Conservation (phyloP, 2,888 invertebrate genomes). For the Podabrus alpinus region DNA sequence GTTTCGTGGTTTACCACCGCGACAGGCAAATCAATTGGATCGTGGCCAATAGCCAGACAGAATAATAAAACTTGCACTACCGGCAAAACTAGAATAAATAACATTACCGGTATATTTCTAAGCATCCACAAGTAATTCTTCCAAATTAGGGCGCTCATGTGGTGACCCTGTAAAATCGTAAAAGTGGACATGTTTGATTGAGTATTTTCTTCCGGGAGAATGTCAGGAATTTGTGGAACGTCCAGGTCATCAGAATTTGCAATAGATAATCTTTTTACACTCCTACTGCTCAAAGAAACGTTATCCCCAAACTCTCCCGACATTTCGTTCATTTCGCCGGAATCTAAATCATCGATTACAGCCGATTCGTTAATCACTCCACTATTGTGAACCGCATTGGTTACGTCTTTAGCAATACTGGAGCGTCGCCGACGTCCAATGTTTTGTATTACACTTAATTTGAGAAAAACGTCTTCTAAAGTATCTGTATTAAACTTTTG, state of each 20-base stretch:
- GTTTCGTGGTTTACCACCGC: conserved; percentile 84
- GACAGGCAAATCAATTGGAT: conserved; percentile 75
- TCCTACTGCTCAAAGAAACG: conserved; percentile 75
- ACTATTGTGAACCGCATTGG: conserved; percentile 66
- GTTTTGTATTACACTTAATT: conserved; percentile 79
- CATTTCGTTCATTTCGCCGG: conserved; percentile 76
- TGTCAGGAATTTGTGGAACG: conserved; percentile 56
- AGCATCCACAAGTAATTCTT: conserved; percentile 87
- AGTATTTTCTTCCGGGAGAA: conserved; percentile 67
- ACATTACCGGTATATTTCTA: conserved; percentile 80
- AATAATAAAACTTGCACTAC: conserved; percentile 85
- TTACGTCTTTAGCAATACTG: conserved; percentile 77
- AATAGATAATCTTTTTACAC: conserved; percentile 50
- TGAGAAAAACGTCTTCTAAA: conserved; percentile 80
- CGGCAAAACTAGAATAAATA: conserved; percentile 85
- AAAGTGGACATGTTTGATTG: conserved; percentile 59
- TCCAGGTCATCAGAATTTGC: background rate
- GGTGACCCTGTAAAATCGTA: conserved; percentile 6
- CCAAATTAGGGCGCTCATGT: conserved; percentile 81
- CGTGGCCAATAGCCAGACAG: conserved; percentile 87
- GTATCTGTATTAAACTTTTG: conserved; percentile 73
- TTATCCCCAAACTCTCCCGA: conserved; percentile 89
- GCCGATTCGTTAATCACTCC: conserved; percentile 68
- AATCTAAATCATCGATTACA: conserved; percentile 67
- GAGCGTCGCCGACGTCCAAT: conserved; percentile 79